Percentiles rank a stretch among this genome's conserved stretches.
Evolutionary conservation across 1,140 invertebrate species (phyloP).

Genomic region (Drosophila sp.): DNA sequence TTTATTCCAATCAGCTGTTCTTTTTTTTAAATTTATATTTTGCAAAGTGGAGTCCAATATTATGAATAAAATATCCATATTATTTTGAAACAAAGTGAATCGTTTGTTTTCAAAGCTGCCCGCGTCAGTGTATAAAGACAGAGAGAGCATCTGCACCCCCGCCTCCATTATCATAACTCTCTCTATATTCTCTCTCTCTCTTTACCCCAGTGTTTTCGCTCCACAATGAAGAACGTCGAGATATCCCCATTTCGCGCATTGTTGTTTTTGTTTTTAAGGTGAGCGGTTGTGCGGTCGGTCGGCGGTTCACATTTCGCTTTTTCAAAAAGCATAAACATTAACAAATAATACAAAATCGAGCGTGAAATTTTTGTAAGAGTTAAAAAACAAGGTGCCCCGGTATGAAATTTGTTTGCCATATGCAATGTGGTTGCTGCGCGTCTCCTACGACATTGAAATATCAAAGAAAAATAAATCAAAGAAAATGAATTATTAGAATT

Average conservation of each 20-base stretch:
- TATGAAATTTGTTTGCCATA: neutral
- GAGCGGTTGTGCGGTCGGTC: neutral
- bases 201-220: too few species aligned
- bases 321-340: neutral
- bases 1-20: too few species aligned
- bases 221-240: too few species aligned
- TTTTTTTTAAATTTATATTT: too few species aligned
- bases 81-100: too few species aligned
- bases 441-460: neutral
- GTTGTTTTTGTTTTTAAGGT: slow-evolving; percentile 5
- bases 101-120: too few species aligned
- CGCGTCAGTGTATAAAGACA: too few species aligned
- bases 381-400: neutral
- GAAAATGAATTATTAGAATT: neutral
- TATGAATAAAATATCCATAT: too few species aligned
- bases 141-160: too few species aligned
- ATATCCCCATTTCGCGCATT: neutral
- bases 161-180: too few species aligned
- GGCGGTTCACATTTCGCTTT: neutral
- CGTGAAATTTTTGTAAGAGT: neutral
- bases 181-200: too few species aligned
- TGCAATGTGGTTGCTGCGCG: neutral
- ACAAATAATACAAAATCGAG: neutral
- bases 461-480: neutral
- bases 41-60: too few species aligned